Percentiles rank a stretch among this genome's conserved stretches.
phyloP scores from a whole-genome alignment of 2,113 vertebrate genomes.

The Nesogale talazaci region DNA sequence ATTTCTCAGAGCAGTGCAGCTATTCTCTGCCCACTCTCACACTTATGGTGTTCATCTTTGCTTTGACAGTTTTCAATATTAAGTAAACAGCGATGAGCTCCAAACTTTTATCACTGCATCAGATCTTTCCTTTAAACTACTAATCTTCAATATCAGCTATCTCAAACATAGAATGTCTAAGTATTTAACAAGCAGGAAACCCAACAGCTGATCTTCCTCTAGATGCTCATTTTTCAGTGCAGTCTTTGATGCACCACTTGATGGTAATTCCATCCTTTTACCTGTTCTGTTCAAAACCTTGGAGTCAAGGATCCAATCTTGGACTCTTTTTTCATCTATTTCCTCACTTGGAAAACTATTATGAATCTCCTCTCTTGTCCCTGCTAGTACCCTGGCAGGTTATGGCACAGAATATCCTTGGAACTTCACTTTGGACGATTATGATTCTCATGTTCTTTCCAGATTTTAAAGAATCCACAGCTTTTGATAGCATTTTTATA shows the following conservation, averaged over 20 bases:
- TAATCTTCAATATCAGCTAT: not conserved
- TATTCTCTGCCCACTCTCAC: not conserved
- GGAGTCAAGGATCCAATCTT: not conserved
- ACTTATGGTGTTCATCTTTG: not conserved
- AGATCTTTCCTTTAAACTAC: not conserved
- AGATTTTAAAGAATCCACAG: slow-evolving; percentile 94
- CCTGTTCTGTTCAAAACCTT: not conserved
- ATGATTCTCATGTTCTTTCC: slow-evolving; percentile 96
- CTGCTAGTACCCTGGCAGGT: no score
- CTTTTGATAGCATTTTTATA: slow-evolving; percentile 94
- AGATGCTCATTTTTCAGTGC: not conserved
- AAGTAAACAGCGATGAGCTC: not conserved
- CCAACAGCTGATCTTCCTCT: no score
- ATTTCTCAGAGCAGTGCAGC: not conserved
- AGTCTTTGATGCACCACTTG: not conserved
- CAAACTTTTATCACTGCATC: not conserved
- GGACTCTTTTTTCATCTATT: not conserved
- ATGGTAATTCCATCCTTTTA: not conserved
- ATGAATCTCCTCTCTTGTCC: not conserved
- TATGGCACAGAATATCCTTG: slow-evolving; percentile 98
- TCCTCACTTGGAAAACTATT: not conserved
- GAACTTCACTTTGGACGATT: slow-evolving; percentile 96
- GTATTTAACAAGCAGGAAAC: no score
- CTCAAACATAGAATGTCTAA: not conserved
- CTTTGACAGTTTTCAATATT: not conserved